Percentiles rank a stretch among this genome's conserved stretches.
These are phyloP conservation scores for Catharus fuscescens DNA, from an alignment of 2,113 vertebrate species.

Conservation along the genomic window DNA sequence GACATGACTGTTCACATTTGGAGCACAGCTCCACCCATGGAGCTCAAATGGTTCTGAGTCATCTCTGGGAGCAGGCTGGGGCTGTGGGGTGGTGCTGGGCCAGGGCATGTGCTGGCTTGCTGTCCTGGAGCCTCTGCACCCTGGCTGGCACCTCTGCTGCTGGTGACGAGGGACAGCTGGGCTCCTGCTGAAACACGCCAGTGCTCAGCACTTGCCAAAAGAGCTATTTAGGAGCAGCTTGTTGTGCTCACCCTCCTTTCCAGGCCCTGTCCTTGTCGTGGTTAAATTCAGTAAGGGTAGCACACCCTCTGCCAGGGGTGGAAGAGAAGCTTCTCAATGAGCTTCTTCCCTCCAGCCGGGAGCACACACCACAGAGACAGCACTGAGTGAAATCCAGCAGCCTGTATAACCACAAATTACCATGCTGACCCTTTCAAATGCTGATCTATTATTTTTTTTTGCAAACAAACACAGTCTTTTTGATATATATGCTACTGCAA, in stretches of 20 bases:
- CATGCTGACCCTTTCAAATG: neutral
- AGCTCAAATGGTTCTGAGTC: neutral
- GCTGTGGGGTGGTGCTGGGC: neutral
- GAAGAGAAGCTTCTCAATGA: neutral
- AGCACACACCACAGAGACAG: neutral
- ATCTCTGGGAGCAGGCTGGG: neutral
- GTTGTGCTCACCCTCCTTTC: neutral
- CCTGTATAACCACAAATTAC: neutral
- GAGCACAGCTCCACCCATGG: neutral
- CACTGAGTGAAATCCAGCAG: neutral
- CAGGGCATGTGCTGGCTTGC: neutral
- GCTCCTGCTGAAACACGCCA: neutral
- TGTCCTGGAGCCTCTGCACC: neutral
- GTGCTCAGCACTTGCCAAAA: neutral
- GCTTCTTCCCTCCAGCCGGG: neutral
- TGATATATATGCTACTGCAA: neutral
- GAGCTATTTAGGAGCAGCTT: neutral
- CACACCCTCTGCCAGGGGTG: neutral
- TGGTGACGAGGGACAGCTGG: neutral
- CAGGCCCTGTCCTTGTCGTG: neutral
- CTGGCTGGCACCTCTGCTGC: neutral
- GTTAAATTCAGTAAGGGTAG: neutral
- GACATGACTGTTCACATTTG: accelerated
- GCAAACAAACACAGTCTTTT: neutral
- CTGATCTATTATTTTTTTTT: neutral